Evolutionary conservation across 2,797 vertebrate genomes (phyloP), one percentile per base, ranked within the genome.

Genomic region (Apogon hyalosoma): DNA sequence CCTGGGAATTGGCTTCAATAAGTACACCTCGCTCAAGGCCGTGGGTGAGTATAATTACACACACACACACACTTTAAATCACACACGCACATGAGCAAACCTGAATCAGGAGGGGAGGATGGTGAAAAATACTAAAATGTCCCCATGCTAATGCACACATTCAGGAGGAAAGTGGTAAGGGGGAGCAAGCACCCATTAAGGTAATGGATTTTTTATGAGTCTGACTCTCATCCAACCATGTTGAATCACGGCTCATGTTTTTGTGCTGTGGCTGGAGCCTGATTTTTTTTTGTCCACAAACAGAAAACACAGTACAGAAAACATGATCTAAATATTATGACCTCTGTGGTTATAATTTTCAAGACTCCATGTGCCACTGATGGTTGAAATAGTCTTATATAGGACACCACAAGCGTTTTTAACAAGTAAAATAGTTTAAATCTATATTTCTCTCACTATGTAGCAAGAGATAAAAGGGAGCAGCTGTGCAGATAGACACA

Each of bases 1-100:
- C 83, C 90, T 91, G 72, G 90, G 92, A 15, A 92, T 94, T 0
- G 93, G 94, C 63, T 97, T 95, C 66, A 77, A 94, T 84, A 94
- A 96, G 80, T 96, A 95, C 55, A 83, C 95, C 47, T 94, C 95
- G 1, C 94, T 96, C 46, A 96, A 96, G 88, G 93, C 94, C 5
- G 87, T 94, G 47, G 97, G 97, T 98, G 92, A 95, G 96, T 73
- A n/a, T 19, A 4, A 60, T 56, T 36, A 21, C 62, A 55, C 21
- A 59, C 55, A 55, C 21, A 59, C 55, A 58, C 45, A 59, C 42
- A 24, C 36, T 54, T 40, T 43, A 55, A 54, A 24, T 28, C 40
- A 54, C 45, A 61, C 60, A 60, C 45, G 24, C 45, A 61, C 60
- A 60, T 39, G 24, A 45, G 52, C 13, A 46, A 60, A 39, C 36